Base-by-base conservation (phyloP, 2,888 invertebrate genomes). In the Choreutis nemorana region DNA sequence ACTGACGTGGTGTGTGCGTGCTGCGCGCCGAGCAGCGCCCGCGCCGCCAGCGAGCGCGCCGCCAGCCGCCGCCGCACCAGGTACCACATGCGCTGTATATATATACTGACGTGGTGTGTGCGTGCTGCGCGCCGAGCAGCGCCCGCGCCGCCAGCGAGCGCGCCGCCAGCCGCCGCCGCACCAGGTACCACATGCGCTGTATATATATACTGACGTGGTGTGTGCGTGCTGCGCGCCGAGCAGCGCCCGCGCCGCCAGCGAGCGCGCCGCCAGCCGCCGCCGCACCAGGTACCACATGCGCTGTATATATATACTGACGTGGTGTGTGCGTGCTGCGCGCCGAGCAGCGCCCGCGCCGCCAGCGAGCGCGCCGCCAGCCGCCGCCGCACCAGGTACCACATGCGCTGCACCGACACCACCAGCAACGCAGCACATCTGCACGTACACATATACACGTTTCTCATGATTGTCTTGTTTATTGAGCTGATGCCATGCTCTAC, bases 201-300 rank as follows among this genome's bases (percentile, higher is more conserved):
- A n/a, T n/a, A n/a, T n/a, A n/a, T n/a, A n/a, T n/a, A n/a, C n/a
- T n/a, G n/a, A n/a, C 10, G 34, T 23, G 28, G 27, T 16, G 15
- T 13, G 10, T 20, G 30, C 12, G 16, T 27, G 26, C 18, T 29
- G 13, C 26, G 28, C 34, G 20, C 8, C 36, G 16, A 18, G 12
- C 18, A 65, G 23, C 26, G 44, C 45, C 43, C 30, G 18, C 18
- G 60, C 58, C 25, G 66, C 34, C n/a, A 53, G 39, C 20, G 57
- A 45, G 30, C 67, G 57, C 42, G 45, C 55, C 39, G 43, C 48
- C 11, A 33, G 42, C 6, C 73, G 58, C 0, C 71, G 57, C 11
- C 65, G 60, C 52, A 72, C 71, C 42, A 77, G 55, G 63, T 54
- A 75, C 8, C 48, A 40, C 70, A 73, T 61, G 36, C 77, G 75